These are phyloP conservation scores for Scopus umbretta DNA, from an alignment of 2,113 vertebrate genomes.

Conservation along the genomic window DNA sequence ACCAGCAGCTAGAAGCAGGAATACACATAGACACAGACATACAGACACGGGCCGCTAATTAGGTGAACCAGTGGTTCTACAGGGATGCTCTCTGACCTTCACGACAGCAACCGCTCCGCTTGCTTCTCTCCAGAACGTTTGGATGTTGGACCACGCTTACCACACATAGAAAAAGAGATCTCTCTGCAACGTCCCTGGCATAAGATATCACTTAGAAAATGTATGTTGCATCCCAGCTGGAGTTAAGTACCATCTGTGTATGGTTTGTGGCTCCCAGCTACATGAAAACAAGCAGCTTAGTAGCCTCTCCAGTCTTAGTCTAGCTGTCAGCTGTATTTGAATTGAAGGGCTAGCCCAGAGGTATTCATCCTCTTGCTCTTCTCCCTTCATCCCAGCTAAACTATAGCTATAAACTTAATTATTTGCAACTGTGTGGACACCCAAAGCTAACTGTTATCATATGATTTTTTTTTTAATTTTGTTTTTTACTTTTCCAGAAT, in stretches of 20 bases:
- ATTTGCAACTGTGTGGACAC: background rate
- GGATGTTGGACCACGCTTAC: background rate
- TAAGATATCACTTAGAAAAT: background rate
- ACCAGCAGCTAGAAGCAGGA: background rate
- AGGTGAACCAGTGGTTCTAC: background rate
- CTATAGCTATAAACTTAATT: background rate
- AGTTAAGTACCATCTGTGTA: background rate
- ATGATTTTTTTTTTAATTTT: background rate
- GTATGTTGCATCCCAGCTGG: background rate
- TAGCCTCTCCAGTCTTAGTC: background rate
- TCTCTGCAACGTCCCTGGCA: fast-evolving
- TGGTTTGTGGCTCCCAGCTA: background rate
- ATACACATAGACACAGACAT: too few relatives aligned
- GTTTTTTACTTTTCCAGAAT: background rate
- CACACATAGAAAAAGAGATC: background rate
- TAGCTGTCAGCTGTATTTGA: background rate
- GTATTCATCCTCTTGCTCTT: background rate
- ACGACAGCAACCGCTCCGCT: background rate
- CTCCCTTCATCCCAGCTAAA: too few relatives aligned
- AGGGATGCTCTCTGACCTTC: background rate
- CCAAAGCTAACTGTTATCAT: background rate
- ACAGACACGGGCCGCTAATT: background rate
- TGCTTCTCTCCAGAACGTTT: background rate
- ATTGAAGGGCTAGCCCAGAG: background rate
- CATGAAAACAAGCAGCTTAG: background rate